These are phyloP conservation scores for Xyrichtys novacula DNA, from an alignment of 2,797 vertebrate genomes.

Conservation along the genomic window DNA sequence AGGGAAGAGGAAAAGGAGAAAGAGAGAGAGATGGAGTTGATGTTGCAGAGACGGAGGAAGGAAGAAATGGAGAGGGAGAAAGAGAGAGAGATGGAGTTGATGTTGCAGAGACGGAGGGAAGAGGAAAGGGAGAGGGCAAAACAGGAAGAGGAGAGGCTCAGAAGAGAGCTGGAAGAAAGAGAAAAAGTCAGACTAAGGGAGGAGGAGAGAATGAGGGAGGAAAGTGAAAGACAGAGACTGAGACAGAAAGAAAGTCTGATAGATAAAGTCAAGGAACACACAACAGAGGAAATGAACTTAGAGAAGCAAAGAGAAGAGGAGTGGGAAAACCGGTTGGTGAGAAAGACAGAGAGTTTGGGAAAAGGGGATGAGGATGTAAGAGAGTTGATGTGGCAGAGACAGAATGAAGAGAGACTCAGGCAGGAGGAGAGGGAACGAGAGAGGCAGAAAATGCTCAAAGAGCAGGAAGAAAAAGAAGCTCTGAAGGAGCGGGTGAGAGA, in stretches of 20 bases:
- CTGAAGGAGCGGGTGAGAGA: slow-evolving; percentile 19
- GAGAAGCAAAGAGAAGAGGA: slow-evolving; percentile 38
- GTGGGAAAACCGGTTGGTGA: slow-evolving; percentile 31
- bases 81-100: slow-evolving; percentile 9
- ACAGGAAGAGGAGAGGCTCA: not conserved
- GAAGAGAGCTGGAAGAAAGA: not conserved
- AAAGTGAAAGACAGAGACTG: not conserved
- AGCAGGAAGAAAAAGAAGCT: slow-evolving; percentile 10
- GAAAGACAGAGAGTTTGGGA: not conserved
- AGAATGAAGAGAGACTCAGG: slow-evolving; percentile 19
- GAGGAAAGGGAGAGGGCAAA: slow-evolving; percentile 16
- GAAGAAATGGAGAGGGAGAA: slow-evolving; percentile 6
- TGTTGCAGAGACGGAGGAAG: slow-evolving; percentile 10
- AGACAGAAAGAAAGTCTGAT: slow-evolving; percentile 7
- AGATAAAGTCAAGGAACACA: slow-evolving; percentile 15
- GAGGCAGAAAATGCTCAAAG: slow-evolving; percentile 9
- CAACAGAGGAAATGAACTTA: slow-evolving; percentile 1
- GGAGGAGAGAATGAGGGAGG: slow-evolving; percentile 2
- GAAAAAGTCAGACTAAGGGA: not conserved
- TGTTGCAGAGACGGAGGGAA: not conserved
- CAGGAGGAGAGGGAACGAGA: not conserved
- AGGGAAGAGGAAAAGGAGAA: slow-evolving; percentile 9
- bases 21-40: not conserved
- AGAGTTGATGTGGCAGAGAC: slow-evolving; percentile 37
- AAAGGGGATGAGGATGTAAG: slow-evolving; percentile 11